Base-by-base conservation (phyloP, 2,888 invertebrate genomes). In the Cremastinae sp. region DNA sequence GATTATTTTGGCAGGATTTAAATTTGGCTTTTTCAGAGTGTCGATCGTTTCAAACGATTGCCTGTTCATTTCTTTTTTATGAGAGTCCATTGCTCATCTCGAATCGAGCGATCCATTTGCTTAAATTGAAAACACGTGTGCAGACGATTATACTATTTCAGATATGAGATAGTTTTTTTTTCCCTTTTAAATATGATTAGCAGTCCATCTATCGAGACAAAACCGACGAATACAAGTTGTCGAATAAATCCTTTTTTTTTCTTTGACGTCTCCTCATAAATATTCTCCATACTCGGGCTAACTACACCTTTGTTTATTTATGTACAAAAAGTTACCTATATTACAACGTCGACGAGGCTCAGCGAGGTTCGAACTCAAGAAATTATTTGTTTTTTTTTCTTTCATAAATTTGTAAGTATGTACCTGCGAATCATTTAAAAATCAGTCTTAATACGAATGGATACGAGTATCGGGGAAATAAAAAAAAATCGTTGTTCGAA, bases 381-480 rank as follows among this genome's bases (percentile, higher is more conserved):
- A 75, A 79, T 41, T 62, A 7, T 16, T n/a, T n/a, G 16, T 38
- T 53, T 10, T 45, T 18, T 14, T 12, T 62, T 10, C 34, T 38
- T 14, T 9, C n/a, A 36, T 51, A 5, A n/a, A 38, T 66, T n/a
- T 71, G 28, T 61, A 12, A n/a, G n/a, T n/a, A n/a, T n/a, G n/a
- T 62, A 43, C 64, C 8, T 61, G 28, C 70, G 51, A 43, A 56
- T 72, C 66, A 61, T 76, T 86, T 84, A 85, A 87, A 87, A 87
- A 87, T 87, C 87, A 87, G 87, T 87, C 87, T 87, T 87, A 70
- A 79, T 80, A 80, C 72, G 78, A 82, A 84, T 82, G 83, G 81
- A 84, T 81, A 79, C 76, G 77, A 80, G 79, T 65, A 77, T 76
- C 78, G 80, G 78, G 74, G n/a, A n/a, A n/a, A n/a, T n/a, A n/a